A percentile compares a stretch with the other conserved stretches of the same genome.
These are phyloP conservation scores for Heterotilapia buettikoferi DNA, from an alignment of 2,113 vertebrate genomes.

Conservation along the genomic window DNA sequence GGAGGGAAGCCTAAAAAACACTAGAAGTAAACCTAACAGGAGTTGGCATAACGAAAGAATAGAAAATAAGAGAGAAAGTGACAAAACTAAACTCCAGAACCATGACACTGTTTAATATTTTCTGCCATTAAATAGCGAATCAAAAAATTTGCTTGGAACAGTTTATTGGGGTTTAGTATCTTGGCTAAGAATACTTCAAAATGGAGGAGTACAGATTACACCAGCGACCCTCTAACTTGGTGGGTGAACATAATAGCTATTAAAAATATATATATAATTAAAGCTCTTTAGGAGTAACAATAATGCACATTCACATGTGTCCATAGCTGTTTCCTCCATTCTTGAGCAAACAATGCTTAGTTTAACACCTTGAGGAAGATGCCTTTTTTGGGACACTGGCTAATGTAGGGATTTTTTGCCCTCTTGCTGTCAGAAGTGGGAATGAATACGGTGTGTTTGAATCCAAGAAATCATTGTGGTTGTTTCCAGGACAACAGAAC, in stretches of 20 bases:
- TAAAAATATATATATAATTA: neutral
- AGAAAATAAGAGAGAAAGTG: neutral
- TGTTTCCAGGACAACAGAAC: slow-evolving; percentile 46
- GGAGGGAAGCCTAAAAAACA: neutral
- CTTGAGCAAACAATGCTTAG: neutral
- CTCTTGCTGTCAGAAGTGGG: neutral
- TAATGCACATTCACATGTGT: neutral
- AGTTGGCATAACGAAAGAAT: neutral
- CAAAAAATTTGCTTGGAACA: fast-evolving
- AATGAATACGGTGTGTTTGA: neutral
- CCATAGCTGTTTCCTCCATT: neutral
- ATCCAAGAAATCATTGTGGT: slow-evolving; percentile 10
- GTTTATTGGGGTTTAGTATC: neutral
- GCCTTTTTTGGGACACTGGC: neutral
- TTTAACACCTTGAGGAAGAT: neutral
- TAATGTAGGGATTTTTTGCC: neutral
- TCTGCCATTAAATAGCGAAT: neutral
- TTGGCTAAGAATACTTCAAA: neutral
- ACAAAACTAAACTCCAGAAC: neutral
- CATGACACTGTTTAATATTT: neutral
- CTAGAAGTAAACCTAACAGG: neutral
- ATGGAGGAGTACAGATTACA: neutral
- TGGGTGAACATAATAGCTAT: neutral
- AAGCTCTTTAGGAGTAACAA: neutral
- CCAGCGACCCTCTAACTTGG: neutral